Evolutionary conservation across 2,888 invertebrate genomes (phyloP).

Genomic region (Salticus scenicus): DNA sequence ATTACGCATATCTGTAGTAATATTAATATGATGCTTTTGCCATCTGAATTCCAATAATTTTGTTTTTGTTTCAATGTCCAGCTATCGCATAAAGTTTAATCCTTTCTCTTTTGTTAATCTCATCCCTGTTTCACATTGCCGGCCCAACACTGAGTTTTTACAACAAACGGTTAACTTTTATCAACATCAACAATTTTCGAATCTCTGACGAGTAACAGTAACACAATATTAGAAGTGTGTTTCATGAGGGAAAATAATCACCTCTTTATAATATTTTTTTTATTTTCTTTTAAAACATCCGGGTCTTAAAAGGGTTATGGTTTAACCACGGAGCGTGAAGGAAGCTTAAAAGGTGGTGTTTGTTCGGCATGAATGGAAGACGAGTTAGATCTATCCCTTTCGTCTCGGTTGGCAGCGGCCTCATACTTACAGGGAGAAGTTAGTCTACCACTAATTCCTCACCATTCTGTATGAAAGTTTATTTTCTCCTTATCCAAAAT

Average conservation of each 20-base stretch:
- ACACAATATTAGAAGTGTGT: not conserved
- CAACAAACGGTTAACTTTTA: no score
- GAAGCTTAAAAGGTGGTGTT: conserved; percentile 48
- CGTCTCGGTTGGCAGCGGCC: conserved; percentile 36
- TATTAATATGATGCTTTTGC: no score
- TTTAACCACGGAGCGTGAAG: conserved; percentile 56
- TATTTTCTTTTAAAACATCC: conserved; percentile 46
- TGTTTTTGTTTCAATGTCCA: no score
- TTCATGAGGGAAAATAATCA: not conserved
- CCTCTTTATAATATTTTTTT: not conserved
- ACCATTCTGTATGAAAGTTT: not conserved
- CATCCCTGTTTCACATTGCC: no score
- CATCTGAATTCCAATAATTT: no score
- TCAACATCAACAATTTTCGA: no score
- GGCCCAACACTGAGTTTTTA: no score
- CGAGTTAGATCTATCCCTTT: conserved; percentile 30
- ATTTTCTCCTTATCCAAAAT: not conserved
- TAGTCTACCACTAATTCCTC: no score
- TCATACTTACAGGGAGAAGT: no score
- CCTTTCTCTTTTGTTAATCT: no score
- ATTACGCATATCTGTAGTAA: no score
- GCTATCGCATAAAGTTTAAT: no score
- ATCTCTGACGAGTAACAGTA: not conserved
- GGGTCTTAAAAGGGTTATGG: conserved; percentile 49
- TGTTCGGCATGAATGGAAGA: conserved; percentile 53